Evolutionary conservation across 2,888 invertebrate species (phyloP), one percentile per base, ranked within the genome.

Genomic region (Helobdella robusta): DNA sequence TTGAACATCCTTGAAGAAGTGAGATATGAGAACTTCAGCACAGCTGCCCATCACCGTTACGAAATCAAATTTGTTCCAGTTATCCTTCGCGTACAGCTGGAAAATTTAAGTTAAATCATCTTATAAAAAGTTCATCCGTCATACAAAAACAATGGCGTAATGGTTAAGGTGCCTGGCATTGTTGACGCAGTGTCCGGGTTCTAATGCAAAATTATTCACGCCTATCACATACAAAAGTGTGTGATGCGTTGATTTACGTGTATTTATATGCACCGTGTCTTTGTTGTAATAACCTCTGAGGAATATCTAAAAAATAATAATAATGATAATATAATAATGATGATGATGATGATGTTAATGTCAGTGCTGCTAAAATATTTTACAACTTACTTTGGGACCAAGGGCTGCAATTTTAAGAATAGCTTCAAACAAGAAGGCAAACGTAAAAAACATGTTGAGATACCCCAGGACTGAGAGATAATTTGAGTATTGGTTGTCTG

Each of bases 1-100:
- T 5, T 40, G 25, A 5, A 65, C 20, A 2, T 35, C 2, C 36
- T 34, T 34, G 1, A 25, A 89, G 82, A 94, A 87, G 84, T 97
- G 95, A 82, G 94, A 89, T 77, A 97, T 93, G 78, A 98, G 85
- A 68, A 95, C 98, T 82, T 99, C 99, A 78, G 97, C 91, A 81
- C 98, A 97, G 83, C 97, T 98, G 79, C 99, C 99, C 81, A 99
- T 88, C 76, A 99, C 99, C 74, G 98, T 99, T 78, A 99, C 90
- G 82, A 99, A 94, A 86, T 99, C 99, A 83, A 99, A 99, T 67
- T 91, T 90, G 83, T 99, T 99, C 99, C 99, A 99, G n/a, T 93
- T 91, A 83, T 99, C 98, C 84, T 94, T 92, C 87, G 99, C 99
- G 86, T 98, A 99, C 84, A 99, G 98, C 97, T 97, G 59, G 20